Evolutionary conservation across 2,888 invertebrate species (phyloP), one percentile per base, ranked within the genome.

Genomic region (Trissoscelio sp.): DNA sequence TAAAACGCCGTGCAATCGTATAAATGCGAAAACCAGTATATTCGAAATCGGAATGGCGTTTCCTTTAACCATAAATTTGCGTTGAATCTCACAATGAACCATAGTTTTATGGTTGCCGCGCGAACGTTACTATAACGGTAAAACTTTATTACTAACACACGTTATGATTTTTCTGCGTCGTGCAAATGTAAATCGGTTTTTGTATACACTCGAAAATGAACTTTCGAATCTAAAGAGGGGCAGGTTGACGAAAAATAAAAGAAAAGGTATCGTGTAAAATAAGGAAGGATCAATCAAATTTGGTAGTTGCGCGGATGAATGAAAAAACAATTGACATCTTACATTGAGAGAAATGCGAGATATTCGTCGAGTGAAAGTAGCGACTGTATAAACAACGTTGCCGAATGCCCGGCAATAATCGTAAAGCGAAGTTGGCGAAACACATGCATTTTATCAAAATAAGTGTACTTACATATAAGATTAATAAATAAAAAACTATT

Each of bases 301-400:
- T 42, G 58, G 24, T 37, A 12, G 22, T 1, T 0, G 9, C 14
- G 24, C 3, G 11, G n/a, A 74, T 44, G 64, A 74, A 57, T 57
- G 55, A 24, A 74, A 64, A 72, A 64, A 51, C 64, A 66, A 79
- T 72, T 48, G 69, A 66, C 72, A 64, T 79, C 39, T 69, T 70
- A 39, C n/a, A n/a, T n/a, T 46, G 42, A 6, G 62, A 53, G 72
- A 55, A 64, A 69, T 53, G 64, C 24, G 66, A 57, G 75, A 73
- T 53, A 62, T 60, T 70, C 42, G 69, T 39, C 75, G 70, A 81
- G 85, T 84, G 85, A 85, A 85, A 84, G 85, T 84, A 83, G 82
- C 70, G 48, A 44, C 20, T 44, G 60, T 62, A 46, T 69, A 79
- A 79, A 74, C 74, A 74, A 62, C 69, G 73, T 67, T 73, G 67